Base-by-base conservation (phyloP, 2,888 invertebrate species). In the Drosophila fulvimacula region DNA sequence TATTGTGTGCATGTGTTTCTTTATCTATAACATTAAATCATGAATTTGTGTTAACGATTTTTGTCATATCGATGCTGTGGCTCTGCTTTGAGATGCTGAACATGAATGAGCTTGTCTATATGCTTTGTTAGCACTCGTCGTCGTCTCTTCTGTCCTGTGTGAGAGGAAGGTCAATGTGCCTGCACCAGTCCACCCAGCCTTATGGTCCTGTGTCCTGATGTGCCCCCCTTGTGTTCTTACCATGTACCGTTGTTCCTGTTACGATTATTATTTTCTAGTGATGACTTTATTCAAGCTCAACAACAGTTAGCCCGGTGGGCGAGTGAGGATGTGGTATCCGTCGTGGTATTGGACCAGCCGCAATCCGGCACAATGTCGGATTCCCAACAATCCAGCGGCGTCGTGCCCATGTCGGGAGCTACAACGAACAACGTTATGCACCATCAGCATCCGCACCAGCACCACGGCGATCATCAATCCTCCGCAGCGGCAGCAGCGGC, bases 231-330 rank as follows among this genome's bases (percentile, higher is more conserved):
- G 79, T 86, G 86, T 91, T 91, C 87, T 91, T 92, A 83, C 91
- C 91, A 94, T 92, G 91, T 94, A 94, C 94, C 94, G 94, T 95
- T 92, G 95, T 94, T 93, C 93, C 95, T 94, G 94, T 95, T 95
- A 95, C 94, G 94, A 95, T 95, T 95, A 95, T 95, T 96, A 95
- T 96, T 96, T 96, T 96, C 95, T 96, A 97, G 97, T 96, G 97
- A 96, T 96, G 96, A 96, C 95, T 97, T 97, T 96, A 96, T 97
- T 96, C 96, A 97, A 96, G 97, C 97, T 96, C 97, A 96, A 96
- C 97, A 96, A 96, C 96, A 96, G 95, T 95, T 96, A 96, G 97
- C 96, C 96, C 96, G 96, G 95, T 97, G 97, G 96, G 97, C 96
- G 95, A 97, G 96, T 96, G 96, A 97, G 94, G 96, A 96, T 93